Evolutionary conservation across 2,113 vertebrate species (phyloP), one percentile per base, ranked within the genome.

Genomic region (Chunga burmeisteri): DNA sequence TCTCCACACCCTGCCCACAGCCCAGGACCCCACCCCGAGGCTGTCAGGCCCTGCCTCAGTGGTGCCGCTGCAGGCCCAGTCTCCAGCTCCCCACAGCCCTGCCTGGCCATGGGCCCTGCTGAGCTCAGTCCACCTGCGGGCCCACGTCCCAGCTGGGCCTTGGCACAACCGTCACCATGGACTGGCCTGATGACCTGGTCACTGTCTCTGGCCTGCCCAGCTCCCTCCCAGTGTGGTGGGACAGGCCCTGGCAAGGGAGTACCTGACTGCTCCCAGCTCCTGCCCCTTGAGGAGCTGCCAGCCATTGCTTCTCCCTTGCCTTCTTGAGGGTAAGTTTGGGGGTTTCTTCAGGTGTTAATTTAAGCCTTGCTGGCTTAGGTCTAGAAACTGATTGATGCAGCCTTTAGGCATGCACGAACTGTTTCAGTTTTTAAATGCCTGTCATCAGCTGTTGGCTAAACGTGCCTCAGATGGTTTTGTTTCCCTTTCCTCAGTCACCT

Each of bases 61-160:
- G 9, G 4, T 0, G 2, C 42, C 0, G 2, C 21, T 19, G 11
- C 34, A 49, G 26, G 26, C 8, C 6, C 2, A 1, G 2, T 32
- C 14, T 73, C 46, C 13, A 30, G 18, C 18, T 17, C 5, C 17
- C 11, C 30, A 9, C 20, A 58, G 34, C 32, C 49, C 20, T 23
- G 16, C 29, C 59, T 27, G 47, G 16, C 40, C 29, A 3, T 2
- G 50, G 9, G 50, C 13, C 22, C 34, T 30, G 22, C 23, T 36
- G 63, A 63, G 19, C 34, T 3, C 3, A 13, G 44, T 3, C 15
- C 19, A 34, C 12, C 10, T 1, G 1, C 2, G 2, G 49, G 9
- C 5, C 44, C 23, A 3, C 3, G 8, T 49, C 56, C 50, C 22
- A 55, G 30, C 38, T 53, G 62, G 16, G 5, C 30, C 19, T 17